Base-by-base conservation (phyloP, 2,888 invertebrate genomes). In the Altica lythri region DNA sequence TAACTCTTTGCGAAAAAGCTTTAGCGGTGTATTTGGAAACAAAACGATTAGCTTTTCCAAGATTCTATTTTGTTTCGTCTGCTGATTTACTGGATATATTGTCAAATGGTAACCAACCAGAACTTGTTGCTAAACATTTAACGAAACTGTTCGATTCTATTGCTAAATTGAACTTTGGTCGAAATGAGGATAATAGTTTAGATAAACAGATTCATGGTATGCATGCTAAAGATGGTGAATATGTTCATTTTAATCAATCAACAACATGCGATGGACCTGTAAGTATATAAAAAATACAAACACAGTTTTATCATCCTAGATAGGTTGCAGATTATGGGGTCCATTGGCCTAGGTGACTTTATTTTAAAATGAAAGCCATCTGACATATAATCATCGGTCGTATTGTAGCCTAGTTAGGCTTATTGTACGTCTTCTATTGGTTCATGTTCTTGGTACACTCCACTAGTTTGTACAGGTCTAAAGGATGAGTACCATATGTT, bases 51-150 rank as follows among this genome's bases (percentile, higher is more conserved):
- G 95, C 95, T 2, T 97, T 97, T 79, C 96, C 97, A 10, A 80
- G 91, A 71, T 97, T 97, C 79, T 97, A 97, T 79, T 97, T 97
- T 77, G 94, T 97, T 1, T 96, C 96, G 5, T 95, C 95, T 5
- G 95, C 94, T 45, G 97, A 97, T 80, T 79, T 97, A 46, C 77
- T 97, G 55, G 97, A 97, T 75, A 90, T 97, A 64, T 80, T 97
- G 38, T 96, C 96, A 9, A 96, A 96, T 75, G 96, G 96, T 56
- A 96, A 95, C 74, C 92, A 94, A 72, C 95, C 96, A 3, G 86
- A 88, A 68, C 78, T 90, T 62, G 92, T 94, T 3, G 88, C 88
- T 18, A 92, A 91, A 69, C 97, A 97, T 78, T 80, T 97, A 67
- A 95, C 94, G 1, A 97, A 97, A 77, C 79, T 97, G 34, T 97